Conservation (phyloP, 2,113 vertebrate genomes). For the Campylomormyrus tamandua region DNA sequence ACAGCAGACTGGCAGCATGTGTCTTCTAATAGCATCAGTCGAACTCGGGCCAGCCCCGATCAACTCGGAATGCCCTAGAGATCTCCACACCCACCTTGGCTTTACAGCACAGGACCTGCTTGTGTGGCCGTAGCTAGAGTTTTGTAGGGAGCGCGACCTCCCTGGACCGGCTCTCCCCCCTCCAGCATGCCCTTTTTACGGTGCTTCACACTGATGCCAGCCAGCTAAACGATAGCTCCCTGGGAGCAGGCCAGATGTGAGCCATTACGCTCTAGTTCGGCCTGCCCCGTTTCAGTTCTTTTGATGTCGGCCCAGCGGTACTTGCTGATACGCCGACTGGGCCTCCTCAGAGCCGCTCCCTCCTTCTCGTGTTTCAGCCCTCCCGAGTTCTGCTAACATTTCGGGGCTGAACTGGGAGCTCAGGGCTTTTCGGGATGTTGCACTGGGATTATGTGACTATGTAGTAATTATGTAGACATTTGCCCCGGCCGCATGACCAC, state of each 20-base stretch:
- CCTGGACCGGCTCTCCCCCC: background rate
- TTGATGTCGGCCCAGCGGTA: constrained; percentile 1
- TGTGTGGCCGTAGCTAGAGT: background rate
- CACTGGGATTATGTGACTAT: background rate
- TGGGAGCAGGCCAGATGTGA: background rate
- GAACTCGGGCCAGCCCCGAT: background rate
- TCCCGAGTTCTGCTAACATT: background rate
- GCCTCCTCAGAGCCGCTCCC: background rate
- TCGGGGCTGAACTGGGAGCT: background rate
- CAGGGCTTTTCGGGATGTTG: background rate
- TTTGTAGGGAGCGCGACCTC: background rate
- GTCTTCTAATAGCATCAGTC: background rate
- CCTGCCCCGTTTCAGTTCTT: background rate
- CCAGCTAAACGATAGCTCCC: background rate
- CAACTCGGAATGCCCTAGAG: background rate
- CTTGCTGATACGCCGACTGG: background rate
- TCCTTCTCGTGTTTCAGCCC: background rate
- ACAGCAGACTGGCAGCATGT: background rate
- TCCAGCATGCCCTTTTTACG: background rate
- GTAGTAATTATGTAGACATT: background rate
- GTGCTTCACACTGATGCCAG: background rate
- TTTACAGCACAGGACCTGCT: background rate
- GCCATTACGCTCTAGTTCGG: background rate
- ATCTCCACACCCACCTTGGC: background rate
- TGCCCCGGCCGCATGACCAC: background rate